Conservation (phyloP, 2,888 invertebrate species). For the Oligia fasciuncula region DNA sequence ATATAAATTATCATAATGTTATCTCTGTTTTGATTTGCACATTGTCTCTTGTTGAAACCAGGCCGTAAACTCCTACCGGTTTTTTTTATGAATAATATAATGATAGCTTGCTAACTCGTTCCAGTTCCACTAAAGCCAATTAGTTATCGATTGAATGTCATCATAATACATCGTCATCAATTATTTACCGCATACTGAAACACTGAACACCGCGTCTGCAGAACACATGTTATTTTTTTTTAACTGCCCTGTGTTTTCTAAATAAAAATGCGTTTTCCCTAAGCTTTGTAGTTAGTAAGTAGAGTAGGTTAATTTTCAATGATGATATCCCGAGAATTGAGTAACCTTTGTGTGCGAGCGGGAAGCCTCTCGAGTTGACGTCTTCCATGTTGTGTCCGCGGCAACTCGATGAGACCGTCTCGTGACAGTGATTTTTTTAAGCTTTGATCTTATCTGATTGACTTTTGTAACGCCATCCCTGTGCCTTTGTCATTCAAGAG, state of each 20-base stretch:
- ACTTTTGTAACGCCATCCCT: background rate
- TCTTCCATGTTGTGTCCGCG: conserved; percentile 69
- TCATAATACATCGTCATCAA: conserved; percentile 44
- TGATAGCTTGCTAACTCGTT: conserved; percentile 29
- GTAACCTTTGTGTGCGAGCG: conserved; percentile 69
- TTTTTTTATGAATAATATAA: conserved; percentile 39
- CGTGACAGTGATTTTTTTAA: conserved; percentile 83
- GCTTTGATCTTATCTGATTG: conserved; percentile 90
- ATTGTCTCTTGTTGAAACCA: conserved; percentile 34
- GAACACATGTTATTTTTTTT: conserved; percentile 21
- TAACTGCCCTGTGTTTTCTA: conserved; percentile 1
- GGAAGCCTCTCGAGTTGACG: conserved; percentile 77
- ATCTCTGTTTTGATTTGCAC: conserved; percentile 52
- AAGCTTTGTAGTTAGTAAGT: background rate
- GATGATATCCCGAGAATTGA: conserved; percentile 92
- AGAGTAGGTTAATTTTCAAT: conserved; percentile 65
- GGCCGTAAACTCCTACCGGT: conserved; percentile 8
- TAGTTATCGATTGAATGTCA: conserved; percentile 43
- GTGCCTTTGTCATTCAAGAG: conserved; percentile 9
- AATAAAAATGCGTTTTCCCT: conserved; percentile 26
- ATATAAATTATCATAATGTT: conserved; percentile 50
- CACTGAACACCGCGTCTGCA: conserved; percentile 9
- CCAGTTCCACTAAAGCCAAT: conserved; percentile 23
- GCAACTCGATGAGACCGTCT: conserved; percentile 82
- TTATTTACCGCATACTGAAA: conserved; percentile 49